A percentile compares a stretch with the other conserved stretches of the same genome.
phyloP scores from a whole-genome alignment of 2,797 vertebrate species.

The Lacerta agilis region DNA sequence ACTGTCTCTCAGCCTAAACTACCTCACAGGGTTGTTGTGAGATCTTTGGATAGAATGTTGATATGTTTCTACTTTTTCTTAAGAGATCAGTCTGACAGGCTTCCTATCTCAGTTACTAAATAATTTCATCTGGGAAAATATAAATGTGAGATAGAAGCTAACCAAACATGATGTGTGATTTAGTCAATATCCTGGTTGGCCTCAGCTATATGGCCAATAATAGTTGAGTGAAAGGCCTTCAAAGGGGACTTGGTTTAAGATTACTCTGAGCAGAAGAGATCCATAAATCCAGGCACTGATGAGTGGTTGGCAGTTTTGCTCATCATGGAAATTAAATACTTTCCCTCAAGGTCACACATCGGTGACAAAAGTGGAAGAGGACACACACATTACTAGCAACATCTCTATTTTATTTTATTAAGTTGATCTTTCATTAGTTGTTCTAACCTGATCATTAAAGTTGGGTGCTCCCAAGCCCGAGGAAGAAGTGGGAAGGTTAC shows the following conservation, averaged over 20 bases:
- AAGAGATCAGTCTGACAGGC: slow-evolving; percentile 20
- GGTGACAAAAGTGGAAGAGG: not conserved
- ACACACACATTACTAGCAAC: not conserved
- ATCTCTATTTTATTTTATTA: not conserved
- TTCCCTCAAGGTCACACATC: slow-evolving; percentile 20
- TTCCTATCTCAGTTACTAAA: slow-evolving; percentile 25
- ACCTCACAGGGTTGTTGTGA: not conserved
- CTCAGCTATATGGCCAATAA: slow-evolving; percentile 35
- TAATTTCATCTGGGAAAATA: not conserved
- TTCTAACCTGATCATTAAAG: slow-evolving; percentile 18
- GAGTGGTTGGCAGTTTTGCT: slow-evolving; percentile 42
- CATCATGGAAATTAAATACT: slow-evolving; percentile 42
- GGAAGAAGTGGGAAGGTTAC: not conserved
- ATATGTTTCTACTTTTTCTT: not conserved
- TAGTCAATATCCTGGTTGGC: slow-evolving; percentile 1
- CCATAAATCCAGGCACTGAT: slow-evolving; percentile 39
- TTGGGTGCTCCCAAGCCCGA: not conserved
- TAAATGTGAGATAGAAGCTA: not conserved
- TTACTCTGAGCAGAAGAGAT: slow-evolving; percentile 1
- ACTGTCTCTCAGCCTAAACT: too few relatives aligned
- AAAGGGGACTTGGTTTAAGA: slow-evolving; percentile 48
- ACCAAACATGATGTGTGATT: rapidly evolving
- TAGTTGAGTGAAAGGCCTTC: slow-evolving; percentile 42
- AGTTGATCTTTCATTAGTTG: not conserved
- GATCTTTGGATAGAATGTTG: not conserved